phyloP scores from a whole-genome alignment of 2,888 invertebrate species.

The Ashinkailepas kermadecensis region DNA sequence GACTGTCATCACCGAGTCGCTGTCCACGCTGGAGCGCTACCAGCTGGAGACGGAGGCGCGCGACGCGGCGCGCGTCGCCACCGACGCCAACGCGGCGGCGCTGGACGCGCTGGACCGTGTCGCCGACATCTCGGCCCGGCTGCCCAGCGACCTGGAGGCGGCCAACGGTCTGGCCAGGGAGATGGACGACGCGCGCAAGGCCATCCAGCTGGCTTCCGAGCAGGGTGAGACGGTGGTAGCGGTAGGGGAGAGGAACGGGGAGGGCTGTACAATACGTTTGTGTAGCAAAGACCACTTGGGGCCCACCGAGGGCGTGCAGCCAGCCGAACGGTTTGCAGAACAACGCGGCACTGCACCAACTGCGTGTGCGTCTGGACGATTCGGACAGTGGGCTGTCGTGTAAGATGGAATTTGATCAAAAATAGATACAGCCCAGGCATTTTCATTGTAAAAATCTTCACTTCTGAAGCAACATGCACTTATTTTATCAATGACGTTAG shows the following conservation, averaged over 20 bases:
- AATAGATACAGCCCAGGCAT: too few species aligned
- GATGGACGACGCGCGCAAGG: not conserved
- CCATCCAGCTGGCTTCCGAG: not conserved
- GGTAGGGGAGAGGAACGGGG: slow-evolving; percentile 28
- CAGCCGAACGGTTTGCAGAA: too few species aligned
- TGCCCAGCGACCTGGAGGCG: slow-evolving; percentile 6
- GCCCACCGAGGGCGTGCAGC: too few species aligned
- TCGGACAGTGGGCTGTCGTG: too few species aligned
- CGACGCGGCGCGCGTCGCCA: not conserved
- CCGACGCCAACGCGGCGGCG: slow-evolving; percentile 16
- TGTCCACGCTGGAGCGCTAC: slow-evolving; percentile 7
- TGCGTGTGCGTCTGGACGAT: too few species aligned
- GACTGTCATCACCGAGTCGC: not conserved
- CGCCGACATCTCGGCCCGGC: slow-evolving; percentile 21
- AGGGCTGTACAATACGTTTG: too few species aligned
- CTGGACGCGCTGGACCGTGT: slow-evolving; percentile 25
- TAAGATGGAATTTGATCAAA: too few species aligned
- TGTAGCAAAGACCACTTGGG: too few species aligned
- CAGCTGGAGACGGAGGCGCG: slow-evolving; percentile 13
- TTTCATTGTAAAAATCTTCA: too few species aligned
- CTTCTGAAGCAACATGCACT: too few species aligned
- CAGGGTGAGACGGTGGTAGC: slow-evolving; percentile 47
- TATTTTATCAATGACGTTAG: too few species aligned
- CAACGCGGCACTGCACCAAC: too few species aligned
- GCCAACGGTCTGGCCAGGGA: not conserved